Base-by-base conservation (phyloP, 1,140 invertebrate genomes). In the Zaprionus vittiger region DNA sequence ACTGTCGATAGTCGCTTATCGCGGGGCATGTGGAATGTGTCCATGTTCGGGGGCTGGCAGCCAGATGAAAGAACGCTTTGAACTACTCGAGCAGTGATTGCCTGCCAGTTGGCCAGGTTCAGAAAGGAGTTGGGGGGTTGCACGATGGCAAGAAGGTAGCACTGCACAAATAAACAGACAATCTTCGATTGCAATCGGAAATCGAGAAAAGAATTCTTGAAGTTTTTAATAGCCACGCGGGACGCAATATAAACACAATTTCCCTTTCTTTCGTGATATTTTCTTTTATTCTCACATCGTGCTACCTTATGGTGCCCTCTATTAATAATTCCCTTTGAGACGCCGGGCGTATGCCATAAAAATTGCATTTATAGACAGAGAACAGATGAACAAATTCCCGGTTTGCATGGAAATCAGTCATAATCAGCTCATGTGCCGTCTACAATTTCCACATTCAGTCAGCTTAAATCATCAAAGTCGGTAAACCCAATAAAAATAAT, bases 161-260 rank as follows among this genome's bases (percentile, higher is more conserved):
- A 64, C 44, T 68, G 59, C 38, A 79, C 74, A 87, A 87, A 87
- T 87, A 87, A 87, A 87, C 85, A 90, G 72, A 89, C 84, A 78
- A 81, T 68, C 65, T 73, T 56, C 66, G 78, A 89, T 89, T 73
- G 69, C 78, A 79, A 84, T 89, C 78, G 84, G 85, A 89, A 79
- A 87, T 79, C 44, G 59, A 71, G 73, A 77, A 62, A 62, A 66
- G 77, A 65, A 41, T 68, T 68, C 57, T 65, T 73, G 63, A 73
- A 76, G 68, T 73, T 80, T 81, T 81, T 76, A 82, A 89, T 84
- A 61, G 81, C 68, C 67, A 60, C 34, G 28, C 38, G 54, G 55
- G 28, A 41, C 54, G 17, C 69, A 57, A 65, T 11, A 44, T 77
- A 73, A 73, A 77, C 69, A 77, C 22, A 22, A 62, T 37, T 55